Evolutionary conservation across 2,888 invertebrate species (phyloP).

Genomic region (Drosophila anomelani): DNA sequence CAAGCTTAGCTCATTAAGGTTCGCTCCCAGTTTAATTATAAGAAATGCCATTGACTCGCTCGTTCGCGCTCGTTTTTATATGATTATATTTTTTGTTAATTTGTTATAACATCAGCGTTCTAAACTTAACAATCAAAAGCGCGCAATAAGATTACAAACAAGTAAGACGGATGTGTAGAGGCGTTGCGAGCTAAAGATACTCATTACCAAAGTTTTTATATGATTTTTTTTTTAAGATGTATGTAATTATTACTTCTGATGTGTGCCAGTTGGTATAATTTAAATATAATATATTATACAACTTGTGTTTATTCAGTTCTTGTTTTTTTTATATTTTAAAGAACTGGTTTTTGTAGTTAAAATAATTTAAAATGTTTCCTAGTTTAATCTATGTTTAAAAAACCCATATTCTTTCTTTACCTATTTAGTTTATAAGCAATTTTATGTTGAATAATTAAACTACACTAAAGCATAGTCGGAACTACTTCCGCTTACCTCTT

Average conservation of each 20-base stretch:
- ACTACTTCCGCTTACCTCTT: conserved; percentile 3
- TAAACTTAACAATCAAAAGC: conserved; percentile 70
- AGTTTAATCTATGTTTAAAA: no score
- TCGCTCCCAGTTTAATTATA: conserved; percentile 68
- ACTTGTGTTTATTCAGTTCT: not conserved
- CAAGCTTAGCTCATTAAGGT: conserved; percentile 68
- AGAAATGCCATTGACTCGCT: conserved; percentile 74
- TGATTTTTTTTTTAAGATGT: no score
- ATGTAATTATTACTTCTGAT: no score
- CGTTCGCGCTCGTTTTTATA: conserved; percentile 36
- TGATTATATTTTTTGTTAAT: conserved; percentile 52
- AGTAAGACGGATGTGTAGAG: conserved; percentile 8
- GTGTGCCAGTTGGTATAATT: not conserved
- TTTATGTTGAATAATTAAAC: not conserved
- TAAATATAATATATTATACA: not conserved
- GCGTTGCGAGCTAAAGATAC: conserved; percentile 13
- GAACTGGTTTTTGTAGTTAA: not conserved
- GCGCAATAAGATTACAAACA: conserved; percentile 69
- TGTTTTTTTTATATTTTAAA: not conserved
- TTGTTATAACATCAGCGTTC: conserved; percentile 78
- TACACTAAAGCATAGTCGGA: not conserved
- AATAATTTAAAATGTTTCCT: not conserved
- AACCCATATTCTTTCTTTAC: not conserved
- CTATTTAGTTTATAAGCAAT: not conserved
- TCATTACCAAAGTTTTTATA: conserved; percentile 11